These are phyloP conservation scores for Acridotheres tristis DNA, from an alignment of 2,797 vertebrate species.

Conservation along the genomic window DNA sequence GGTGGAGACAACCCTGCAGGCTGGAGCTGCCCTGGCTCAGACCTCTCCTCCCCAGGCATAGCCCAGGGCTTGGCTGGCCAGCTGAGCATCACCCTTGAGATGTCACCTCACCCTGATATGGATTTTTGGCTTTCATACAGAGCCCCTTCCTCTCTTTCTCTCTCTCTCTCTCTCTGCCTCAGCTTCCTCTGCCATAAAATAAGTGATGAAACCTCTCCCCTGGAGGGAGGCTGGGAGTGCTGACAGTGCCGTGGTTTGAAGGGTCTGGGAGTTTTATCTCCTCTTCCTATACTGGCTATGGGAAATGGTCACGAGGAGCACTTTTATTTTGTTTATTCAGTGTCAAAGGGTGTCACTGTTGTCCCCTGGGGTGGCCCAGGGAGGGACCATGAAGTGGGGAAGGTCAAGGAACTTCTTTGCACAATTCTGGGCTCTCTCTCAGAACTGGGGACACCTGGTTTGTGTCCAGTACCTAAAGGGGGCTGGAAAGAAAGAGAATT, in stretches of 20 bases:
- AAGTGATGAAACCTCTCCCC: neutral
- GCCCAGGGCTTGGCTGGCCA: neutral
- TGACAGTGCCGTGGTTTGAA: accelerated
- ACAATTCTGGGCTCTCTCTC: neutral
- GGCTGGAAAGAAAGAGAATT: neutral
- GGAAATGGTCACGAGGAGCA: accelerated
- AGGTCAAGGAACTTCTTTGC: neutral
- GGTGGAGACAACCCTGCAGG: neutral
- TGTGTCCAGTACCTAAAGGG: neutral
- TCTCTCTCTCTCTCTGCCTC: neutral
- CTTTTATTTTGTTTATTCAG: neutral
- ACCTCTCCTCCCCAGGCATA: neutral
- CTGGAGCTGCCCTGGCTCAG: neutral
- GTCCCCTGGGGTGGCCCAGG: neutral
- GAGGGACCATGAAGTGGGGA: neutral
- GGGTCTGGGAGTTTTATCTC: neutral
- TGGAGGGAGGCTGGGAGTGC: neutral
- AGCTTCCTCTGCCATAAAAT: neutral
- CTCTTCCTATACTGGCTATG: neutral
- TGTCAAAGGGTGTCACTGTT: neutral
- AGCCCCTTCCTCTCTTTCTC: neutral
- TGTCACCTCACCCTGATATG: neutral
- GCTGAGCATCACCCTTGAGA: neutral
- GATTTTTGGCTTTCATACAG: neutral
- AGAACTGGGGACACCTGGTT: neutral